Percentiles rank a stretch among this genome's conserved stretches.
Conservation (phyloP, 2,113 vertebrate species). For the Myanophis thanlyinensis region DNA sequence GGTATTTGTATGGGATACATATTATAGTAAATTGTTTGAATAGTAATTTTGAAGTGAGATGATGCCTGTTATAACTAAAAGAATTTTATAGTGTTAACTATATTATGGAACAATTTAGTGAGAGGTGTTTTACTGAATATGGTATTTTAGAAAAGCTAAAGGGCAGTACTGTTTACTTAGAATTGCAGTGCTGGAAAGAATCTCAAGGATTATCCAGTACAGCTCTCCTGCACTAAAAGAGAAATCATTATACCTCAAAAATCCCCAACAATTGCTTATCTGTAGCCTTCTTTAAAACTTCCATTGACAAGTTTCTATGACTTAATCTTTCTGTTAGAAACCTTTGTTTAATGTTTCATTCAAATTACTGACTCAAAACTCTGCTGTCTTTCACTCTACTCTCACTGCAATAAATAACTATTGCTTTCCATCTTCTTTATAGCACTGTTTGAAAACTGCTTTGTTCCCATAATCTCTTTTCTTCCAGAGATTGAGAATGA, state of each 20-base stretch:
- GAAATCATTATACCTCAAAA: conserved; percentile 3
- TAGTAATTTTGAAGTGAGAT: neutral
- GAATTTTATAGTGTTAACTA: neutral
- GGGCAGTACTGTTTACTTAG: neutral
- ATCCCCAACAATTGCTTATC: conserved; percentile 6
- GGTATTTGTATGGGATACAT: neutral
- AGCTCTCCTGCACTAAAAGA: neutral
- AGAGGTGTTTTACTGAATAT: conserved; percentile 18
- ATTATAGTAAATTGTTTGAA: neutral
- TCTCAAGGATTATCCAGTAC: conserved; percentile 15
- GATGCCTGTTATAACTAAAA: conserved; percentile 17
- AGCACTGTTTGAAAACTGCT: neutral
- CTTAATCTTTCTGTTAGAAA: conserved; percentile 22
- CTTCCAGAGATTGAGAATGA: neutral
- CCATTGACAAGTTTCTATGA: conserved; percentile 23
- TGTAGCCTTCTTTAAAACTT: conserved; percentile 6
- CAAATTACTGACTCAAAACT: neutral
- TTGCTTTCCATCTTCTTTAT: neutral
- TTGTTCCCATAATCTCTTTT: neutral
- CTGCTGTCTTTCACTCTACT: neutral
- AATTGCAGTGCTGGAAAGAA: conserved; percentile 8
- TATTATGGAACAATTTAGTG: neutral
- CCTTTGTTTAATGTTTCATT: conserved; percentile 13
- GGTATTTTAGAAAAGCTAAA: conserved; percentile 13
- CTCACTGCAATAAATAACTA: neutral